These are phyloP conservation scores for Epinotia demarniana DNA, from an alignment of 2,888 invertebrate species.

Conservation along the genomic window DNA sequence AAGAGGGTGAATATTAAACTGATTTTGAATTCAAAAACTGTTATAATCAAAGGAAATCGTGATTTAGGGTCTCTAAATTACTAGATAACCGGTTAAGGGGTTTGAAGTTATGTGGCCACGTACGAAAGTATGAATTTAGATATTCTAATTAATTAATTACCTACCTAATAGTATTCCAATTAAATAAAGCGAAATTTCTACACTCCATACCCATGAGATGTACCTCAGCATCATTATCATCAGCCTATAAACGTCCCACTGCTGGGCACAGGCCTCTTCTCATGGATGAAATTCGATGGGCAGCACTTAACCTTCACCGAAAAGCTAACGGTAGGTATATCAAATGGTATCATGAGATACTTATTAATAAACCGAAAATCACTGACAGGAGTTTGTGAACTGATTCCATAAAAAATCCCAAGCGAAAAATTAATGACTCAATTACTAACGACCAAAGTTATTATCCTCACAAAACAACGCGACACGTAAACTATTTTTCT, in stretches of 20 bases:
- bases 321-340: no score
- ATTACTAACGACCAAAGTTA: conserved; percentile 56
- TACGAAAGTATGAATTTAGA: not conserved
- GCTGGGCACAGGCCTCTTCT: no score
- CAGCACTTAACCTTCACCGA: no score
- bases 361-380: conserved; percentile 12
- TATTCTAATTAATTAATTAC: not conserved
- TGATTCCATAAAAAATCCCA: conserved; percentile 43
- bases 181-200: not conserved
- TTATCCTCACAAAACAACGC: conserved; percentile 58
- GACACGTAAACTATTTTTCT: conserved; percentile 58
- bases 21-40: conserved; percentile 24
- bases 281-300: no score
- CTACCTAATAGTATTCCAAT: not conserved
- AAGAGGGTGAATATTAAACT: conserved; percentile 61
- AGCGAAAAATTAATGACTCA: conserved; percentile 52
- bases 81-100: not conserved
- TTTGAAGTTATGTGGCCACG: not conserved
- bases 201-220: no score
- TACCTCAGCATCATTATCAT: no score
- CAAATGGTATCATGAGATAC: not conserved
- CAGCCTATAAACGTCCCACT: no score
- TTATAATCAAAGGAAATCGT: conserved; percentile 28
- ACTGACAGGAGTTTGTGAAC: conserved; percentile 17
- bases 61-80: not conserved